A percentile compares a stretch with the other conserved stretches of the same genome.
Evolutionary conservation across 2,888 invertebrate genomes (phyloP).

Genomic region (Nymphalis c-album): DNA sequence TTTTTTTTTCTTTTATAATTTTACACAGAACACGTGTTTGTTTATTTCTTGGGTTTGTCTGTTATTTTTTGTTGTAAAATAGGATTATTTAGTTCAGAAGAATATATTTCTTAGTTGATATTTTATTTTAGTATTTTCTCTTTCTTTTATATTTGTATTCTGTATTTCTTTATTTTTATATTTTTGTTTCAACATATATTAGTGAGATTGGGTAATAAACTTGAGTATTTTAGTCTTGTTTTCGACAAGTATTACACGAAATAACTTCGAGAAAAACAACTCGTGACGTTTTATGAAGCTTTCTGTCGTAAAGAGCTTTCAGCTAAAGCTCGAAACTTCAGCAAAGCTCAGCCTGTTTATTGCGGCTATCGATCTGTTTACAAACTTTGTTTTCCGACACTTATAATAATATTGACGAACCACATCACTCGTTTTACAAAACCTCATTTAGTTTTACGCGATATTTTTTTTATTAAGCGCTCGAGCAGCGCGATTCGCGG

Average conservation of each 20-base stretch:
- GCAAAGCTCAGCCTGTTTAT: constrained; percentile 40
- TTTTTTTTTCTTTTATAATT: background rate
- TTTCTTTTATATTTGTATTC: background rate
- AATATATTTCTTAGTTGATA: background rate
- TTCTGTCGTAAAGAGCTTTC: constrained; percentile 20
- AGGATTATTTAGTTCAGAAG: background rate
- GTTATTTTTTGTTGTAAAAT: background rate
- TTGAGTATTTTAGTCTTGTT: constrained; percentile 35
- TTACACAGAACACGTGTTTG: constrained; percentile 1
- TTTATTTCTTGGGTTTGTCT: background rate
- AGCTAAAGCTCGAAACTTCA: constrained; percentile 22
- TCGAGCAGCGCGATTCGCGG: constrained; percentile 2
- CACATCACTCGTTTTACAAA: constrained; percentile 1
- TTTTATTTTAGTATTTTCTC: background rate
- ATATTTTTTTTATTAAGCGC: constrained; percentile 14
- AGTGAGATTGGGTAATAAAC: constrained; percentile 25
- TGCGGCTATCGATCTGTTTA: constrained; percentile 75
- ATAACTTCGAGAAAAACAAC: constrained; percentile 34
- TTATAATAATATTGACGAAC: constrained; percentile 30
- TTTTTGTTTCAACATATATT: constrained; percentile 12
- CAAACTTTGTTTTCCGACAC: constrained; percentile 63
- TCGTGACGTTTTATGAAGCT: constrained; percentile 24
- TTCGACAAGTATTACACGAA: constrained; percentile 35
- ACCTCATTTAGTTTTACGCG: constrained; percentile 23
- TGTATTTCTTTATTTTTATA: background rate